Percentiles rank a stretch among this genome's conserved stretches.
These are phyloP conservation scores for Sebastes cheni DNA, from an alignment of 2,797 vertebrate species.

Conservation along the genomic window DNA sequence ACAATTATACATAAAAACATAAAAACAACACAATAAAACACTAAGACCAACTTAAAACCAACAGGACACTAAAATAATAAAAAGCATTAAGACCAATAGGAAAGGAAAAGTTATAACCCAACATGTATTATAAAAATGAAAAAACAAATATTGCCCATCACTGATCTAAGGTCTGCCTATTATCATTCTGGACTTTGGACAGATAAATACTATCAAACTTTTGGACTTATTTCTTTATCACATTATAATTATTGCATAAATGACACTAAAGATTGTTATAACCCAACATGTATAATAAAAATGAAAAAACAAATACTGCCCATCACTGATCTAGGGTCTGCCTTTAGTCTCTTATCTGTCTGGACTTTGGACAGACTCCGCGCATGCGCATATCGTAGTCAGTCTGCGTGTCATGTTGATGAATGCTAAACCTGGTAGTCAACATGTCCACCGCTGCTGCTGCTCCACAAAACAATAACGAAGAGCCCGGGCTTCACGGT, in stretches of 20 bases:
- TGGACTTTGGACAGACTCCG: slow-evolving; percentile 6
- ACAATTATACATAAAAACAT: too few species aligned
- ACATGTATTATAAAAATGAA: background rate
- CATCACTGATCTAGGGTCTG: background rate
- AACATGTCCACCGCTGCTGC: slow-evolving; percentile 84
- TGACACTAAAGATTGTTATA: background rate
- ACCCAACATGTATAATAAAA: background rate
- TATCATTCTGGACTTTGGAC: slow-evolving; percentile 6
- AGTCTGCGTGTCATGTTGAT: slow-evolving; percentile 71
- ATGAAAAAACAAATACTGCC: background rate
- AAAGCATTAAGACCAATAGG: too few species aligned
- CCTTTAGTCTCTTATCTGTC: background rate
- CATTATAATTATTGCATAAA: background rate
- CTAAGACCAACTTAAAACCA: too few species aligned
- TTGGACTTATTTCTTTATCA: background rate
- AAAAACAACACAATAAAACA: too few species aligned
- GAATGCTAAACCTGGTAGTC: slow-evolving; percentile 70
- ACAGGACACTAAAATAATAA: too few species aligned
- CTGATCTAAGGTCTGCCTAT: background rate
- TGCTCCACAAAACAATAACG: slow-evolving; percentile 84
- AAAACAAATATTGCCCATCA: background rate
- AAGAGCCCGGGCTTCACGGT: slow-evolving; percentile 84
- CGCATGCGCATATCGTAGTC: slow-evolving; percentile 67
- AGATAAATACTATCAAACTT: background rate
- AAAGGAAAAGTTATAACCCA: background rate